Evolutionary conservation across 2,113 vertebrate genomes (phyloP), one percentile per base, ranked within the genome.

Genomic region (Furnarius figulus): DNA sequence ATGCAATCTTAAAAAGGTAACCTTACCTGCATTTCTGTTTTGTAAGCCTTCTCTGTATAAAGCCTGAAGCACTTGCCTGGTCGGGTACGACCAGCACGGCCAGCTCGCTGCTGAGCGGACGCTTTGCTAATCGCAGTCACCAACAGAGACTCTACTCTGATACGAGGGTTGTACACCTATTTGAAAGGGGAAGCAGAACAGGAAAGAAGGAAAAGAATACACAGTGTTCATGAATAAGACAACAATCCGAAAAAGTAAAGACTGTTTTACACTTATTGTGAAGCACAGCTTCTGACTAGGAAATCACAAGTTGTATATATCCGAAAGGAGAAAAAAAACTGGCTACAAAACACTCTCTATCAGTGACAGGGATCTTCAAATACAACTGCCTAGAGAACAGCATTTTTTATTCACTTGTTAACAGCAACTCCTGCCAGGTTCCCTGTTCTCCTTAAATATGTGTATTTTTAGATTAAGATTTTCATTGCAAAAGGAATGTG

Each of bases 111-210:
- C 94, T 99, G 99, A 76, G 99, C 99, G 2, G 99, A 99, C 27
- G 99, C 99, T 98, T 99, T 99, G 93, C 99, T 99, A 95, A 99
- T 99, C 1, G 99, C 99, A 5, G 99, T 99, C 93, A 99, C 99
- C 78, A 99, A 96, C 80, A 99, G 97, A 30, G 99, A 99, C 97
- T 99, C 99, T 17, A 99, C 99, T 95, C 99, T 97, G 97, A 99
- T 99, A 30, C 99, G 98, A 83, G 99, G 99, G 92, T 99, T 99
- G 95, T 99, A 99, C n/a, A 99, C 99, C 99, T 99, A 77, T 94
- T 67, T 2, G 62, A 59, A 47, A 86, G 59, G 0, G 21, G 10
- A 76, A 72, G 30, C 6, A 62, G 42, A 80, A 62, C 11, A 78
- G 33, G 44, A 67, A 85, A 78, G 37, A 75, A 76, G 12, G 13